These are phyloP conservation scores for Phalacrocorax brasilianus DNA, from an alignment of 2,113 vertebrate genomes.

Conservation along the genomic window DNA sequence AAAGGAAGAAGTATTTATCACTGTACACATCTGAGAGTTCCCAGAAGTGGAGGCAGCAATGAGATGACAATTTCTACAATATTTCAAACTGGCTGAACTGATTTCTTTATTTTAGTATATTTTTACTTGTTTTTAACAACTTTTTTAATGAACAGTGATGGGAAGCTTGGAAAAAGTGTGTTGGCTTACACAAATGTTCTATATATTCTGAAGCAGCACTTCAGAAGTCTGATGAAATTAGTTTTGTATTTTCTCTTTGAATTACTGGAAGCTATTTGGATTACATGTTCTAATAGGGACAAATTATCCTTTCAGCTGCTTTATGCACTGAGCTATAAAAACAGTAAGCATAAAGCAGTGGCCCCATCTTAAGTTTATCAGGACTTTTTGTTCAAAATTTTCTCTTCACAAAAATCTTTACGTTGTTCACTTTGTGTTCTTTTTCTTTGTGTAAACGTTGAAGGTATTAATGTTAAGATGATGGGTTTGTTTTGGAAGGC, in stretches of 20 bases:
- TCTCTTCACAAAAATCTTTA: neutral
- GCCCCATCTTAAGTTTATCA: neutral
- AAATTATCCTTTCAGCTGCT: neutral
- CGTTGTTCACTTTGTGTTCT: neutral
- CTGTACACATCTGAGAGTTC: neutral
- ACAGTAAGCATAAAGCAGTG: neutral
- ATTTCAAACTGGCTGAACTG: neutral
- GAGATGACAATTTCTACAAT: neutral
- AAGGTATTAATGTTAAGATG: slow-evolving; percentile 10
- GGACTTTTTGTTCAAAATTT: neutral
- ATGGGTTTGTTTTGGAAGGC: slow-evolving; percentile 82
- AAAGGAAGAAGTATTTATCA: neutral
- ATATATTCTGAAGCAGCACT: neutral
- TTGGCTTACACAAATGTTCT: neutral
- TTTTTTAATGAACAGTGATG: neutral
- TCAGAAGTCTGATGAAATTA: neutral
- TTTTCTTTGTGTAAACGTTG: neutral
- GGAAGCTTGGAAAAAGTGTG: neutral
- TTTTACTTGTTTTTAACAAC: neutral
- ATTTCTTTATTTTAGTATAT: neutral
- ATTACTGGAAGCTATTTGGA: neutral
- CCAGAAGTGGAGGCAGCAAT: neutral
- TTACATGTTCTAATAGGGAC: neutral
- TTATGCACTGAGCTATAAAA: neutral
- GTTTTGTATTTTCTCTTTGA: neutral